Conservation (phyloP, 2,888 invertebrate species). For the Scaptomyza parva region DNA sequence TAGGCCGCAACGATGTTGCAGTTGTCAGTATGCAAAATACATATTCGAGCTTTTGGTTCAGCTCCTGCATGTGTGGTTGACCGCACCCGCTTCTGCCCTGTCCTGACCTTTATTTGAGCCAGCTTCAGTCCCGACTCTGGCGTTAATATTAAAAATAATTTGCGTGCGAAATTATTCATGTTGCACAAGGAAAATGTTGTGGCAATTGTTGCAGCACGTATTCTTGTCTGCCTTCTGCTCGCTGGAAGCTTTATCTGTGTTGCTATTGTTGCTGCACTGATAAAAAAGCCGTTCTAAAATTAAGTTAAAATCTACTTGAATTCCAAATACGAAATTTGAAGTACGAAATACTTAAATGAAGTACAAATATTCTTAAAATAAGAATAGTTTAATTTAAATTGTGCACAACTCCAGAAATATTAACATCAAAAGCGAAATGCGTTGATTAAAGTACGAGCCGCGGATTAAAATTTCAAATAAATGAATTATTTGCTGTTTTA, state of each 20-base stretch:
- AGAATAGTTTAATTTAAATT: too few relatives aligned
- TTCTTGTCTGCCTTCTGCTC: conserved; percentile 52
- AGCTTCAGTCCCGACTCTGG: conserved; percentile 46
- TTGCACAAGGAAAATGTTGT: conserved; percentile 74
- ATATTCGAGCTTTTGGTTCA: conserved; percentile 32
- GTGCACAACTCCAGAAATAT: too few relatives aligned
- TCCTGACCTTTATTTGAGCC: conserved; percentile 14
- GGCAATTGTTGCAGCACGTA: conserved; percentile 73
- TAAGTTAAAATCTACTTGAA: too few relatives aligned
- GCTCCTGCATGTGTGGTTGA: conserved; percentile 3
- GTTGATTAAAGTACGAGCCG: too few relatives aligned
- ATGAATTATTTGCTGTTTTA: too few relatives aligned
- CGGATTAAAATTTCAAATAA: too few relatives aligned
- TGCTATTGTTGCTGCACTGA: conserved; percentile 19
- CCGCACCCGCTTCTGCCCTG: background rate
- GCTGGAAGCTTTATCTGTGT: conserved; percentile 35
- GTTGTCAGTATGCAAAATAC: conserved; percentile 37
- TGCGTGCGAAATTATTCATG: conserved; percentile 77
- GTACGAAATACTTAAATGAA: too few relatives aligned
- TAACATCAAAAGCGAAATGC: too few relatives aligned
- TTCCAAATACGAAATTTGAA: too few relatives aligned
- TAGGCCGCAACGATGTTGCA: conserved; percentile 26
- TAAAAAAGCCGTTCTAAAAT: too few relatives aligned
- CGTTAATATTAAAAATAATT: conserved; percentile 77
- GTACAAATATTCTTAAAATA: too few relatives aligned